phyloP scores from a whole-genome alignment of 1,140 invertebrate species.

The Drosophila ironensis region DNA sequence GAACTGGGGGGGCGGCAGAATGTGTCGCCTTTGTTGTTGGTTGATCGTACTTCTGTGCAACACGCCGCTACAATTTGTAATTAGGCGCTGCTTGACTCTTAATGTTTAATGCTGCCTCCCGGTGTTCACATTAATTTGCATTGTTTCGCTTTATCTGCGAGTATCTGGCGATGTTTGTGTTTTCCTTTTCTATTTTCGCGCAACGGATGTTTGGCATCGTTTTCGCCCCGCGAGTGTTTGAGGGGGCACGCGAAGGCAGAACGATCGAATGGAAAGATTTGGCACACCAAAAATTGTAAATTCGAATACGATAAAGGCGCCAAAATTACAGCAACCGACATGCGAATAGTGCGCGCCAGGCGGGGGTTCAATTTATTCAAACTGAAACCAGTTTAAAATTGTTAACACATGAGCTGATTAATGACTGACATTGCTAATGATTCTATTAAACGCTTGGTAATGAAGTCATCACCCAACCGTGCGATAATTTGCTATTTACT shows the following conservation, averaged over 20 bases:
- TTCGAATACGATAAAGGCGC: slow-evolving; percentile 25
- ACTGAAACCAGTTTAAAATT: slow-evolving; percentile 4
- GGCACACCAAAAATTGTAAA: slow-evolving; percentile 49
- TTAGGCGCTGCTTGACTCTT: slow-evolving; percentile 62
- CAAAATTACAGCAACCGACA: background rate
- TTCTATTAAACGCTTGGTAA: slow-evolving; percentile 29
- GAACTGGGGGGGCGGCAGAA: too few species aligned
- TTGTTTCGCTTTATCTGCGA: slow-evolving; percentile 54
- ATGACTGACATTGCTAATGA: slow-evolving; percentile 15
- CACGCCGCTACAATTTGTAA: slow-evolving; percentile 64
- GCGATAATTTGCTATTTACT: slow-evolving; percentile 18
- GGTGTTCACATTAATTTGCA: slow-evolving; percentile 74
- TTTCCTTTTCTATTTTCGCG: slow-evolving; percentile 24
- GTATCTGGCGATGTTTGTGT: slow-evolving; percentile 5
- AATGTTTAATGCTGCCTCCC: slow-evolving; percentile 34
- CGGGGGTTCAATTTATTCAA: too few species aligned
- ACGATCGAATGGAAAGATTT: slow-evolving; percentile 43
- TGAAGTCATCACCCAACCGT: slow-evolving; percentile 29
- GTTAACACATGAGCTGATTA: slow-evolving; percentile 6
- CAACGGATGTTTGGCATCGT: slow-evolving; percentile 70
- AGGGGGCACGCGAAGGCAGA: slow-evolving; percentile 5
- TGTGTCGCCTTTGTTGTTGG: slow-evolving; percentile 13
- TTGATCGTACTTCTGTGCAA: slow-evolving; percentile 49
- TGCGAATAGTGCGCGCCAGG: background rate
- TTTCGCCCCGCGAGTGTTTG: slow-evolving; percentile 15